Base-by-base conservation (phyloP, 2,797 vertebrate species). In the Euthynnus affinis region DNA sequence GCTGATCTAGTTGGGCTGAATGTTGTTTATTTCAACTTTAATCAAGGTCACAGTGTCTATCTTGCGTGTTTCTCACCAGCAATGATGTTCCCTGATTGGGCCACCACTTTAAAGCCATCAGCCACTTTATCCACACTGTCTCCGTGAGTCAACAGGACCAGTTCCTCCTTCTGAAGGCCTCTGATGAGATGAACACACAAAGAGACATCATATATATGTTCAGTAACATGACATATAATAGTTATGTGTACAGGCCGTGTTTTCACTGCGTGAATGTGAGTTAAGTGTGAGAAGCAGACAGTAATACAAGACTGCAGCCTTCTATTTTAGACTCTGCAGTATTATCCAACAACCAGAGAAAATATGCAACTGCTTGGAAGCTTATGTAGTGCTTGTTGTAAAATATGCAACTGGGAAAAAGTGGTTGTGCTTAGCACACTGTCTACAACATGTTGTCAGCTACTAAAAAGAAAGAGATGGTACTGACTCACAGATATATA, bases 41-140 rank as follows among this genome's bases (percentile, higher is more conserved):
- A 66, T 63, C 6, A 27, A 42, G 32, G 61, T 44, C 9, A 65
- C 10, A 58, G 34, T 44, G 4, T 2, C 23, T 1, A 29, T 60
- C 12, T 25, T 0, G 0, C 7, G 0, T 34, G 27, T 73, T 58
- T 3, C 89, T 91, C 89, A 99, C 98, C 98, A 89, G 98, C 98
- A 87, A 98, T 95, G 53, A 99, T 98, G 92, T 96, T 98, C 78
- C 98, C 98, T 83, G 98, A 99, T 76, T 97, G 97, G 9, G 98
- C 97, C 87, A 99, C 98, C 78, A 98, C 96, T 90, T 99, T 99
- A 94, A 99, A 99, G 63, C 98, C 98, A 81, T 99, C 98, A 32
- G 98, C 98, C 56, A 99, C 98, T 94, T 99, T 99, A 93, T 99
- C 98, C 81, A 99, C 98, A 1, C 98, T 99, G 69, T 99, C 98